A percentile compares a stretch with the other conserved stretches of the same genome.
Evolutionary conservation across 2,113 vertebrate species (phyloP).

Genomic region (Nymphicus hollandicus): DNA sequence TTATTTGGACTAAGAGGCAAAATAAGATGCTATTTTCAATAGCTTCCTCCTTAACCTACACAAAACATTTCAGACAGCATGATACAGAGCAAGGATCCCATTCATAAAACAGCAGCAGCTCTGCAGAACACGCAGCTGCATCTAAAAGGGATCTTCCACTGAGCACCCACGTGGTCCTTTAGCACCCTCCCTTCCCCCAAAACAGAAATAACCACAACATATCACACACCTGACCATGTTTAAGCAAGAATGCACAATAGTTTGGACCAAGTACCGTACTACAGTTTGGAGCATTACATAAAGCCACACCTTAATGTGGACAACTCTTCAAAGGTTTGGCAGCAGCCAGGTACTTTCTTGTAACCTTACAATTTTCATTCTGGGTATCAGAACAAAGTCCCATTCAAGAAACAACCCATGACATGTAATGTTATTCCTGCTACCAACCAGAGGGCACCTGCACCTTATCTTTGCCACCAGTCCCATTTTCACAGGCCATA

Average conservation of each 20-base stretch:
- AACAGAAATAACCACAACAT: slow-evolving; percentile 34
- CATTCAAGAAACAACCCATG: not conserved
- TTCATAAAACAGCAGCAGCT: not conserved
- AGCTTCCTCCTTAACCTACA: slow-evolving; percentile 31
- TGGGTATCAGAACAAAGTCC: not conserved
- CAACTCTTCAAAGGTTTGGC: not conserved
- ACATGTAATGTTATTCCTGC: not conserved
- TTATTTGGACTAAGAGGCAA: slow-evolving; percentile 50
- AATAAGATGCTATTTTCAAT: slow-evolving; percentile 30
- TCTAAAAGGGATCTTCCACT: not conserved
- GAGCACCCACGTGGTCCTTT: not conserved
- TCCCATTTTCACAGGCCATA: slow-evolving; percentile 77
- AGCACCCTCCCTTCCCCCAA: not conserved
- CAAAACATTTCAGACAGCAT: slow-evolving; percentile 28
- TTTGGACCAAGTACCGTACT: slow-evolving; percentile 41
- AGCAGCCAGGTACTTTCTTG: not conserved
- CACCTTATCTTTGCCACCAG: not conserved
- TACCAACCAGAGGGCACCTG: slow-evolving; percentile 1
- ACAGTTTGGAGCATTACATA: not conserved
- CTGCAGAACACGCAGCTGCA: not conserved
- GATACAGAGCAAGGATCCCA: slow-evolving; percentile 10
- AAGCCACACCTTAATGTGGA: not conserved
- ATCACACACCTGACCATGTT: slow-evolving; percentile 37
- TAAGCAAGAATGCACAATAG: slow-evolving; percentile 40
- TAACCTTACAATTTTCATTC: slow-evolving; percentile 3